Evolutionary conservation across 2,797 vertebrate genomes (phyloP), one percentile per base, ranked within the genome.

Genomic region (Chiroxiphia lanceolata): DNA sequence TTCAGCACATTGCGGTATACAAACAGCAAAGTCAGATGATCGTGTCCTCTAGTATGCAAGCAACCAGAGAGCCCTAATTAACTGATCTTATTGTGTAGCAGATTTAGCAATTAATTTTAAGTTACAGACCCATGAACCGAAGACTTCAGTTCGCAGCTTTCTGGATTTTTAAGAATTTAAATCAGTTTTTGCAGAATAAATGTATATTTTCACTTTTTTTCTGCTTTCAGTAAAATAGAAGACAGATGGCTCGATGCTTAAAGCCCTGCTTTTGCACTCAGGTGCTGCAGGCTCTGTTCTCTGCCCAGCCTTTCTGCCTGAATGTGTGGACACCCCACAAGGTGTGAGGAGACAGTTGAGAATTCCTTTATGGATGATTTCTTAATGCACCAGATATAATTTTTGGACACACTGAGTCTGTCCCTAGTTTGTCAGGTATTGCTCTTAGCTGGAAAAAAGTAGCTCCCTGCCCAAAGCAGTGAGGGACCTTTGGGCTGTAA

Each of bases 71-170:
- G n/a, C 77, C 88, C 86, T 95, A 94, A 95, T 95, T 96, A 96
- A 94, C 77, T 86, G 94, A 95, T 96, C 77, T 91, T 93, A 88
- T 92, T 96, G 93, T 95, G 85, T 63, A 94, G 86, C 77, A 94
- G 85, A 65, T 95, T 97, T 97, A 95, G 95, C 93, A 96, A 95
- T 96, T 96, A 96, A 96, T 95, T 96, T 89, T 96, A 83, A 95
- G 90, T 93, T 89, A 87, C 90, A 74, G 80, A 76, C 4, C 74
- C n/a, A 61, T 91, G 93, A 94, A 86, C 91, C 15, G 47, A 76
- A 91, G 77, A 83, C 44, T 92, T 81, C 51, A 36, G 88, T 69
- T 95, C 95, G 94, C 90, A 90, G 90, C 93, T 72, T 93, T 93
- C 79, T 84, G 90, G 67, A 95, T 95, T 94, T 94, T 94, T 64